These are phyloP conservation scores for Aphelenchoides avenae DNA, from an alignment of 1,140 invertebrate genomes.

Conservation along the genomic window DNA sequence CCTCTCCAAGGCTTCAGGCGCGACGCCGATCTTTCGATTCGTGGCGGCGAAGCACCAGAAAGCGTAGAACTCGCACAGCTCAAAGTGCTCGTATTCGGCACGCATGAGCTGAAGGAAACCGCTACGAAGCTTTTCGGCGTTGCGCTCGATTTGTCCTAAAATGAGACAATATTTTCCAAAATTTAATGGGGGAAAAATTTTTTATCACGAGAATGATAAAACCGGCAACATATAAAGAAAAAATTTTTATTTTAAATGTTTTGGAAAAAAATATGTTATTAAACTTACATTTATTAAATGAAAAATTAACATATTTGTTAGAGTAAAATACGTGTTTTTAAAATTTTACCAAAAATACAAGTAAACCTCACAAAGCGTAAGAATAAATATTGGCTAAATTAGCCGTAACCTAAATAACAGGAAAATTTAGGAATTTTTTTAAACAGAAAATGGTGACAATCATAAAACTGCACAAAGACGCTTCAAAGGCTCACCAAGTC, in stretches of 20 bases:
- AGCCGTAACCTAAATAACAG: too few species aligned
- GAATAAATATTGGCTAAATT: too few species aligned
- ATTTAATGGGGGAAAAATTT: too few species aligned
- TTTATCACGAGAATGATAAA: too few species aligned
- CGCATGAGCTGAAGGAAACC: conserved; percentile 17
- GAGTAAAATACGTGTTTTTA: neutral
- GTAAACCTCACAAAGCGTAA: too few species aligned
- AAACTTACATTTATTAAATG: neutral
- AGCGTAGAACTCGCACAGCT: conserved; percentile 19
- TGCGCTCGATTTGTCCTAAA: conserved; percentile 14
- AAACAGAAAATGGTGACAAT: too few species aligned
- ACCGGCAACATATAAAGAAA: too few species aligned
- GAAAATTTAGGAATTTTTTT: conserved; percentile 2
- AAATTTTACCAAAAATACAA: too few species aligned
- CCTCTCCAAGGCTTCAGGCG: neutral
- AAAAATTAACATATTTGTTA: neutral
- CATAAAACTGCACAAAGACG: too few species aligned
- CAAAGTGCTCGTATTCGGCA: conserved; percentile 19
- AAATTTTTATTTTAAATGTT: neutral
- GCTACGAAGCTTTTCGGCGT: conserved; percentile 16
- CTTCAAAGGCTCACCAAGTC: too few species aligned
- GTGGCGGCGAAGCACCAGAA: conserved; percentile 16
- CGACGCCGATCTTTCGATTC: conserved; percentile 7
- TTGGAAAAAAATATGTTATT: neutral
- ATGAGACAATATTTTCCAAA: too few species aligned